Evolutionary conservation across 1,140 invertebrate species (phyloP).

Genomic region (Lamellibrachia luymesi): DNA sequence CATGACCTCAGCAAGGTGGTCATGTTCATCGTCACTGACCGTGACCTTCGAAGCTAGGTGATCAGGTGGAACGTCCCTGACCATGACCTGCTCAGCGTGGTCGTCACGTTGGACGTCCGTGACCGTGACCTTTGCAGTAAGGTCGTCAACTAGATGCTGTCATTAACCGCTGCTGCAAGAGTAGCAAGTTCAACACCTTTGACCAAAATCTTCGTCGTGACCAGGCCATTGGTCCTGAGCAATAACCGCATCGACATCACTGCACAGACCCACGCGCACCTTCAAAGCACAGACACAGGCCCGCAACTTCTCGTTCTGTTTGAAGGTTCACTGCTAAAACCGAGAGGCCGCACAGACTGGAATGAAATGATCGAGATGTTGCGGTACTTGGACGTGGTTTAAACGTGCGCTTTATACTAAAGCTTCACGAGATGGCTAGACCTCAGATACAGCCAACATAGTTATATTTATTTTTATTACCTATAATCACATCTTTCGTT

Average conservation of each 20-base stretch:
- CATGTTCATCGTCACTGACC: neutral
- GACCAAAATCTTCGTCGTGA: too few relatives aligned
- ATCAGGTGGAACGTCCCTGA: neutral
- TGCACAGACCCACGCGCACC: neutral
- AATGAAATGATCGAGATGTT: neutral
- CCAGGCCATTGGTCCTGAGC: neutral
- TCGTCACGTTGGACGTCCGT: neutral
- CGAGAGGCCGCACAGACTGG: neutral
- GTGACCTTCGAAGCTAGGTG: neutral
- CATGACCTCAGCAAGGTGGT: neutral
- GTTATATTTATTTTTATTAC: too few relatives aligned
- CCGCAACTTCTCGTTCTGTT: neutral
- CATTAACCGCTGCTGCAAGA: too few relatives aligned
- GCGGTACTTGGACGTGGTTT: neutral
- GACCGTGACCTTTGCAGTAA: neutral
- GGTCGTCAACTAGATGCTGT: neutral
- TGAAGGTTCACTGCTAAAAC: neutral
- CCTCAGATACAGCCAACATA: too few relatives aligned
- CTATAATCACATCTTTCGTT: too few relatives aligned
- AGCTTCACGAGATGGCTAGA: neutral
- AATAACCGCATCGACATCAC: neutral
- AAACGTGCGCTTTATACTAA: neutral
- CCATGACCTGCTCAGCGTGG: neutral
- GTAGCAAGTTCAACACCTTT: too few relatives aligned
- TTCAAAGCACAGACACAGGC: neutral